phyloP scores from a whole-genome alignment of 2,113 vertebrate species.

The Aix galericulata region DNA sequence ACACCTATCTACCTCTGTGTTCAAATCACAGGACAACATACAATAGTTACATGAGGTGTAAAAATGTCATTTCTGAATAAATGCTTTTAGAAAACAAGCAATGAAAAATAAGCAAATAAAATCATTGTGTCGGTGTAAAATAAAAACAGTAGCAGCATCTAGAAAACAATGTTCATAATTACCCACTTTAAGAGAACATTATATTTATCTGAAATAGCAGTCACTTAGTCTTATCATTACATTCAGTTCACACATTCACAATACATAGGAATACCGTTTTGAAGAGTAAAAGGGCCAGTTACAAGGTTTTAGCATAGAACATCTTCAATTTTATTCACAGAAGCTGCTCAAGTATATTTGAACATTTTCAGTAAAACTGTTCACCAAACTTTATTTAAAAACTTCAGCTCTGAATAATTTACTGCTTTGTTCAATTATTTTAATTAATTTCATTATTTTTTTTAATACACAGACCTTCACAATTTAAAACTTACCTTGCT shows the following conservation, averaged over 20 bases:
- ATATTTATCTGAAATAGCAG: background rate
- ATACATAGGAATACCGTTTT: background rate
- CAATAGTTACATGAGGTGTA: background rate
- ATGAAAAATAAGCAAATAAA: background rate
- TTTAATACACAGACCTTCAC: background rate
- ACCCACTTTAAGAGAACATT: background rate
- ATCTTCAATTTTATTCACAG: background rate
- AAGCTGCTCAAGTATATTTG: background rate
- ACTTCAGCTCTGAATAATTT: background rate
- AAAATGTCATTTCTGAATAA: background rate
- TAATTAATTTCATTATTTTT: background rate
- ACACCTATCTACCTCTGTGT: background rate
- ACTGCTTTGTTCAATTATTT: background rate
- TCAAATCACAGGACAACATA: background rate
- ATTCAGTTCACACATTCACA: background rate
- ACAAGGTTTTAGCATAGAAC: background rate
- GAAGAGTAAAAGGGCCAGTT: background rate
- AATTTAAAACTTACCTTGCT: background rate
- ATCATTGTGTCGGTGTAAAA: background rate
- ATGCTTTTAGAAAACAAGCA: background rate
- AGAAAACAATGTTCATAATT: background rate
- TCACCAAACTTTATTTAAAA: background rate
- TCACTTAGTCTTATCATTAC: background rate
- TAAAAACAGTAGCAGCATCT: background rate
- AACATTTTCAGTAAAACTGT: background rate